These are phyloP conservation scores for Carcina quercana DNA, from an alignment of 2,888 invertebrate genomes.

Conservation along the genomic window DNA sequence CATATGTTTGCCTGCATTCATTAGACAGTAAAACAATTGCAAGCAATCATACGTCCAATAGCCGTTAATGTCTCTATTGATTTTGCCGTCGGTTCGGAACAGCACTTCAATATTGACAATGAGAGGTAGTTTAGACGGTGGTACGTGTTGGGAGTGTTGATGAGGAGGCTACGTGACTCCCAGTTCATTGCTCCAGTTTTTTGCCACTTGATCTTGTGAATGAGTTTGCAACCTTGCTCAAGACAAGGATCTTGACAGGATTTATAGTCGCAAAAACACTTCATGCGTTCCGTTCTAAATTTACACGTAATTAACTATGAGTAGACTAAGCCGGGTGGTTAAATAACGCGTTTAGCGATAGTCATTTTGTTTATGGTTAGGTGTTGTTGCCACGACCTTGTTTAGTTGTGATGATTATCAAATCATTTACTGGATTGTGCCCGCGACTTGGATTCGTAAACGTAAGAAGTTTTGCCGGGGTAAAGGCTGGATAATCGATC, in stretches of 20 bases:
- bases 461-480: too few relatives aligned
- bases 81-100: conserved; percentile 58
- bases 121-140: conserved; percentile 69
- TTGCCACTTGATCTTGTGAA: conserved; percentile 65
- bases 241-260: conserved; percentile 50
- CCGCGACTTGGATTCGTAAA: too few relatives aligned
- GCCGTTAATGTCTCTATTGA: conserved; percentile 62
- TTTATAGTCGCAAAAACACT: conserved; percentile 48
- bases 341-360: conserved; percentile 23
- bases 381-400: too few relatives aligned
- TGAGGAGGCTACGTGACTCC: conserved; percentile 63
- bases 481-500: too few relatives aligned
- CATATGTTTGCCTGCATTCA: conserved; percentile 42
- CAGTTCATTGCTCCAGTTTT: conserved; percentile 71
- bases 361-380: too few relatives aligned
- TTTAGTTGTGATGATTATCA: too few relatives aligned
- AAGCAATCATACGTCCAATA: conserved; percentile 50
- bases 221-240: conserved; percentile 53
- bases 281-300: conserved; percentile 24
- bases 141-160: conserved; percentile 62
- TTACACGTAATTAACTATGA: conserved; percentile 25
- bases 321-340: conserved; percentile 19
- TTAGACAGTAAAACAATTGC: conserved; percentile 45
- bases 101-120: conserved; percentile 69
- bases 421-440: too few relatives aligned